Evolutionary conservation across 2,888 invertebrate species (phyloP), one percentile per base, ranked within the genome.

Genomic region (Cremastinae sp.): DNA sequence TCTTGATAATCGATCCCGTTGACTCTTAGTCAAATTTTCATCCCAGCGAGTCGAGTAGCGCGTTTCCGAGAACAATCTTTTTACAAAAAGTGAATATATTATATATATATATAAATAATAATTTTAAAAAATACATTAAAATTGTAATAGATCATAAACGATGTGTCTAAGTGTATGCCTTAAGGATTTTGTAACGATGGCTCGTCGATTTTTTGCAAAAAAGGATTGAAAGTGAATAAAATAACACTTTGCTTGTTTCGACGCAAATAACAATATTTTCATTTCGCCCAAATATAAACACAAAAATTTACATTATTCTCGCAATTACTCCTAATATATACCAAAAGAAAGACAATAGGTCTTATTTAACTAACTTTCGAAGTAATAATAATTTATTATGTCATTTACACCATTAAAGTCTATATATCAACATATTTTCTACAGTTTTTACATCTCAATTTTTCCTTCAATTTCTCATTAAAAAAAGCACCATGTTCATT

Each of bases 331-430:
- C 43, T 9, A 34, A 59, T 22, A 59, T 59, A 45, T 62, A 14
- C 41, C 22, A 16, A 34, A 58, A 51, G 45, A 7, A 64, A 47
- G 58, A 74, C n/a, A 16, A 64, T 22, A 36, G 22, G 58, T 38
- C 43, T 69, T 56, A 12, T 54, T 68, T 22, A 10, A 34, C 47
- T 28, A 43, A 62, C 41, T 59, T 41, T 58, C 53, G 28, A 34
- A 68, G 43, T 64, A 79, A 77, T 51, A 78, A 74, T 78, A 75
- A 78, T 64, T 74, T 76, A 77, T 78, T 73, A 41, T 54, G 47
- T 20, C 18, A 36, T 28, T 69, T 72, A 59, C 59, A 64, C 71
- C 2, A 56, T 69, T 65, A 76, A 76, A 78, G n/a, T n/a, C n/a
- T 65, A 61, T 75, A 73, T 64, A 72, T 65, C 56, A 53, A 34